Evolutionary conservation across 2,113 vertebrate genomes (phyloP), one percentile per base, ranked within the genome.

Genomic region (Diglossa brunneiventris): DNA sequence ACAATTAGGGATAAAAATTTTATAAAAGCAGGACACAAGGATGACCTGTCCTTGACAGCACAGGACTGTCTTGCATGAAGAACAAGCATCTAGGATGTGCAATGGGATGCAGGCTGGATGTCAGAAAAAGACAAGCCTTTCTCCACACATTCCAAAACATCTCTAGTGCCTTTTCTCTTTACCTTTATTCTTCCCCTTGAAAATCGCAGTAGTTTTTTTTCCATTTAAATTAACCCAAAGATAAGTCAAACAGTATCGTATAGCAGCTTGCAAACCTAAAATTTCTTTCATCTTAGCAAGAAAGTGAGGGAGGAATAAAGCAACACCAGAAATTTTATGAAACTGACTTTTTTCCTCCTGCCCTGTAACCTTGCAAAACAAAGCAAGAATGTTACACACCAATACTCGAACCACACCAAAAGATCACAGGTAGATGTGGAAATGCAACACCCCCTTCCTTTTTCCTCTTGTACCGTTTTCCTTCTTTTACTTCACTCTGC

Each of bases 401-500:
- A 70, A 35, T 50, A 72, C 17, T 41, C 11, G 33, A 93, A 87
- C 89, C 80, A 91, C 93, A 93, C 80, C 81, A 94, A 95, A 94
- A 91, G 83, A 75, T 50, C 53, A 76, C 52, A 89, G 66, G 89
- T 78, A 2, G 66, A 66, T 33, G 56, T 94, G 94, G 86, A 94
- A 92, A 87, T 37, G 58, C 53, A 92, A 89, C 80, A 94, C 69
- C 62, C 62, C 86, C n/a, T 95, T 90, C 80, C 73, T 94, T 94
- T 82, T 92, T 93, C 52, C 80, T 84, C 52, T 82, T 92, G 44
- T 87, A 53, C 30, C 41, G 5, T 55, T 72, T 70, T 59, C 83
- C 79, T 62, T 10, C 74, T 69, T 56, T 52, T 81, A 16, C n/a
- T 82, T 91, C 31, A 58, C 58, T 76, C 41, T 83, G 56, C 24